phyloP scores from a whole-genome alignment of 2,888 invertebrate genomes.

The Allophyes oxyacanthae region DNA sequence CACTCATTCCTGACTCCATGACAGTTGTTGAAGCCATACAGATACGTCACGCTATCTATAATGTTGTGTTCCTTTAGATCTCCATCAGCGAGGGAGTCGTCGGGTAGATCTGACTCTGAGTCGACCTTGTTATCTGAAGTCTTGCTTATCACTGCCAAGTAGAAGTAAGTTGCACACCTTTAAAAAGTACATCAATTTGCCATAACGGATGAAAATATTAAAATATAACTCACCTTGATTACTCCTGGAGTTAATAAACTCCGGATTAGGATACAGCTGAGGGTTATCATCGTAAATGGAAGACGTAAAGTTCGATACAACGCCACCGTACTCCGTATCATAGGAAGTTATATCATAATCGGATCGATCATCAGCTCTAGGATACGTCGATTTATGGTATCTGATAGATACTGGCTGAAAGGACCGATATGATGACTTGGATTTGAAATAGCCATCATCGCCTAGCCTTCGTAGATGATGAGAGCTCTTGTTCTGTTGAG shows the following conservation, averaged over 20 bases:
- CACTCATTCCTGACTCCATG: constrained; percentile 84
- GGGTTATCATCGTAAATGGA: constrained; percentile 87
- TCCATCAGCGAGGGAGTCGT: constrained; percentile 90
- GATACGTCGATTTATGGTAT: constrained; percentile 77
- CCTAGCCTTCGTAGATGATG: constrained; percentile 70
- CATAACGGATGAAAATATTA: not conserved
- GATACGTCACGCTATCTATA: constrained; percentile 92
- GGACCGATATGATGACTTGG: constrained; percentile 77
- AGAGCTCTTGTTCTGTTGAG: constrained; percentile 57
- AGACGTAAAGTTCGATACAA: constrained; percentile 85
- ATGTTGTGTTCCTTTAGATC: constrained; percentile 92
- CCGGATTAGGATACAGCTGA: constrained; percentile 85
- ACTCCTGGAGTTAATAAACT: constrained; percentile 72
- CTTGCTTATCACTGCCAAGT: constrained; percentile 69
- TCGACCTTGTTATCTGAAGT: constrained; percentile 76
- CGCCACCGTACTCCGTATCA: constrained; percentile 84
- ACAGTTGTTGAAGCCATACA: constrained; percentile 90
- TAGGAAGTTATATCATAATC: constrained; percentile 84
- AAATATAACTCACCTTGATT: constrained; percentile 71
- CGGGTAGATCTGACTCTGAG: constrained; percentile 88
- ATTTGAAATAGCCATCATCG: constrained; percentile 74
- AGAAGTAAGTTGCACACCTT: too few relatives aligned
- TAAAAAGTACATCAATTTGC: too few relatives aligned
- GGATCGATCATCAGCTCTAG: constrained; percentile 73
- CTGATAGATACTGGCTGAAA: constrained; percentile 80